Conservation (phyloP, 2,797 vertebrate species). For the Mormyrus proboscirostris region DNA sequence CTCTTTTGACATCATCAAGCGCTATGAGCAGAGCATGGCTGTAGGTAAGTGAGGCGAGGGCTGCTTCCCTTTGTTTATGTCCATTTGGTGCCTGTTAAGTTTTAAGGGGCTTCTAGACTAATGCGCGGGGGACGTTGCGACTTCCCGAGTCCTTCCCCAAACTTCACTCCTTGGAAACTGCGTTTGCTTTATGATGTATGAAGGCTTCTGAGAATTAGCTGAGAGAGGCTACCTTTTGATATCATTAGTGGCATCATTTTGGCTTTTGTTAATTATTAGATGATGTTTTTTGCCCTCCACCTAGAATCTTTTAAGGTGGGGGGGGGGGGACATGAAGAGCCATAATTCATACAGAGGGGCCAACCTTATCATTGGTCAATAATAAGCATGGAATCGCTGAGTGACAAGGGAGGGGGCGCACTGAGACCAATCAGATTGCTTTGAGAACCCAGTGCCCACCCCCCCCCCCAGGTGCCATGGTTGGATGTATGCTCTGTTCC, state of each 20-base stretch:
- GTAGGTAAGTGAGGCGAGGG: slow-evolving; percentile 75
- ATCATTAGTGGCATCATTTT: background rate
- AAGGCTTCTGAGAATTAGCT: slow-evolving; percentile 34
- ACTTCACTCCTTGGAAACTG: slow-evolving; percentile 36
- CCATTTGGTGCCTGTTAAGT: background rate
- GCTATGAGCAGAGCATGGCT: slow-evolving; percentile 77
- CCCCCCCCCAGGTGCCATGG: background rate
- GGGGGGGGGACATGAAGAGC: background rate
- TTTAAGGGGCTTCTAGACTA: background rate
- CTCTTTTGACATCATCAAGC: slow-evolving; percentile 88
- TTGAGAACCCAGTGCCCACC: background rate
- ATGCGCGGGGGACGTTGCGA: slow-evolving; percentile 19
- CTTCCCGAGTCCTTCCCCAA: slow-evolving; percentile 1
- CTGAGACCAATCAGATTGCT: background rate
- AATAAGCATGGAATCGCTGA: too few species aligned
- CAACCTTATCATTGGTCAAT: background rate
- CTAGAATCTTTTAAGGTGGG: background rate
- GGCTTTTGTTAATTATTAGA: background rate
- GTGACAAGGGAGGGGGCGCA: too few species aligned
- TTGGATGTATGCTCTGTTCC: background rate
- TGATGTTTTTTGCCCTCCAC: background rate
- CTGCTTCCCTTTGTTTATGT: background rate
- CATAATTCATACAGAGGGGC: background rate
- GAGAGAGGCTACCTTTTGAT: slow-evolving; percentile 26
- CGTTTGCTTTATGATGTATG: slow-evolving; percentile 45